Percentiles rank a stretch among this genome's conserved stretches.
These are phyloP conservation scores for Aricia artaxerxes DNA, from an alignment of 2,888 invertebrate species.

Conservation along the genomic window DNA sequence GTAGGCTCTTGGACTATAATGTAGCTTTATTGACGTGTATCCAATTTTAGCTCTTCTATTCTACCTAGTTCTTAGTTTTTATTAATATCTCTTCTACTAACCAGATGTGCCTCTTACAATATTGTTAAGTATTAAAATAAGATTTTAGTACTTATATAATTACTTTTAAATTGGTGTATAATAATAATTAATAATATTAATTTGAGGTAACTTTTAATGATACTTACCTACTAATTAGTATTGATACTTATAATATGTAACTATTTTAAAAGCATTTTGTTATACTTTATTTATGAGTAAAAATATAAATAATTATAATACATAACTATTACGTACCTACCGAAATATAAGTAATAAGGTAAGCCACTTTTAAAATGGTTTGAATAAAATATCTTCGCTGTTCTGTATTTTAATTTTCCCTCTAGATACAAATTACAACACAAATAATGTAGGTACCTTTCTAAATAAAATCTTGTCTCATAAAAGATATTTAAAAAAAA, in stretches of 20 bases:
- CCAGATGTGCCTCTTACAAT: background rate
- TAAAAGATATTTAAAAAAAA: background rate
- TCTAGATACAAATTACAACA: no score
- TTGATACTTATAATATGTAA: no score
- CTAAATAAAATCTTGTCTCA: background rate
- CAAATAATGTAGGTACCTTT: no score
- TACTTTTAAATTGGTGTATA: no score
- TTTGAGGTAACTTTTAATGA: no score
- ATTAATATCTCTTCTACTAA: background rate
- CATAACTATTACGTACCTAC: no score
- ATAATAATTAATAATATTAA: no score
- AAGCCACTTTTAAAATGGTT: background rate
- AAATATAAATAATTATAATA: no score
- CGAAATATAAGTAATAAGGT: background rate
- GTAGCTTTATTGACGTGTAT: background rate
- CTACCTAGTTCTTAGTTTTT: background rate
- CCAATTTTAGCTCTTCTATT: background rate
- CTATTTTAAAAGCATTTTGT: no score
- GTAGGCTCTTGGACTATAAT: slow-evolving; percentile 43
- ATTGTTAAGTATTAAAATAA: background rate
- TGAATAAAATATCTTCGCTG: background rate
- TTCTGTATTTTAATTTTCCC: background rate
- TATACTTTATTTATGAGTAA: no score
- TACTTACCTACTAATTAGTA: no score
- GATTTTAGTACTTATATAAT: background rate